Conservation (phyloP, 92 coral and sea anemone species). For the Epizoanthus illoricatus region DNA sequence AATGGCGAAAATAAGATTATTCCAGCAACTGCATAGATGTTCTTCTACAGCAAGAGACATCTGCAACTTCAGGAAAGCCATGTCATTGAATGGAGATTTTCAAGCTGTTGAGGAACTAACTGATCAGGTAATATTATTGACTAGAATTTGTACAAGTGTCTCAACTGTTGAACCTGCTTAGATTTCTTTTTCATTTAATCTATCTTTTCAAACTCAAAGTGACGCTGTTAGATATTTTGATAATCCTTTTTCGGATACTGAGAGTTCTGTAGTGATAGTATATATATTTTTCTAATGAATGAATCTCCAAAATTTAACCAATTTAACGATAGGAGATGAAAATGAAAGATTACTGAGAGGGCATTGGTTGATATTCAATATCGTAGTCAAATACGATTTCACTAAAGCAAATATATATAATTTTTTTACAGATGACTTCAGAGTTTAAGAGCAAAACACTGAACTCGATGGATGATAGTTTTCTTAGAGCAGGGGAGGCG, state of each 20-base stretch:
- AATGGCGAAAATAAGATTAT: slow-evolving; percentile 51
- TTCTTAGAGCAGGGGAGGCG: slow-evolving; percentile 45
- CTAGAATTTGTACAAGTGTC: background rate
- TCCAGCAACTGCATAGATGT: slow-evolving; percentile 54
- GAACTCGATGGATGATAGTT: slow-evolving; percentile 48
- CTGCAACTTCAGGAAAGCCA: slow-evolving; percentile 63
- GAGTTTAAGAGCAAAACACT: slow-evolving; percentile 58
- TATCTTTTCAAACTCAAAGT: background rate
- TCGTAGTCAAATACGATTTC: too few species aligned
- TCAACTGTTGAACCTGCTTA: background rate
- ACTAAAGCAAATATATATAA: background rate
- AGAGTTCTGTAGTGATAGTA: background rate
- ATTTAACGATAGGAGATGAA: too few species aligned
- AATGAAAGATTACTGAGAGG: too few species aligned
- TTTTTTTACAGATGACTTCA: slow-evolving; percentile 39
- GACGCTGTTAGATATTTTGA: background rate
- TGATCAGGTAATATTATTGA: slow-evolving; percentile 42
- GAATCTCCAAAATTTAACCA: too few species aligned
- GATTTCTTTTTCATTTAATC: background rate
- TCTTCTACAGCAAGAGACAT: slow-evolving; percentile 62
- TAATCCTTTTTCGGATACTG: background rate
- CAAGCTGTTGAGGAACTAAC: slow-evolving; percentile 51
- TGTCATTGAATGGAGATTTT: slow-evolving; percentile 78
- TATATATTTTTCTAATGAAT: too few species aligned
- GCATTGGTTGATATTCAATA: background rate